Evolutionary conservation across 2,888 invertebrate species (phyloP).

Genomic region (Synergus itoensis): DNA sequence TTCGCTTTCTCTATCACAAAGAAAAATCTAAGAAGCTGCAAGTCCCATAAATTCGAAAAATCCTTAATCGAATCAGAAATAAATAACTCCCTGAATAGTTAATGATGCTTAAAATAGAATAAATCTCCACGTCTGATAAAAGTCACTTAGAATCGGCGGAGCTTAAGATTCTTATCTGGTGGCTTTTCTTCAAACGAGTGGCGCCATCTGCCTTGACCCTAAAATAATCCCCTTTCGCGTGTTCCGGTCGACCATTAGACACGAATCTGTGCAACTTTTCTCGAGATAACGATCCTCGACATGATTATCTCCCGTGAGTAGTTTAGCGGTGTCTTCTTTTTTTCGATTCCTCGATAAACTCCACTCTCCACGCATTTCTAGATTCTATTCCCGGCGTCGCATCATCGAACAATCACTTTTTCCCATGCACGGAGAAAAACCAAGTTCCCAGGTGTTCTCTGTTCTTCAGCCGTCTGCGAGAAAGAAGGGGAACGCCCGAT

Average conservation of each 20-base stretch:
- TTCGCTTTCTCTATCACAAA: not conserved
- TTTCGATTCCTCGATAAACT: conserved; percentile 9
- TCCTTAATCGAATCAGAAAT: conserved; percentile 13
- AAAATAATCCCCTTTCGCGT: conserved; percentile 21
- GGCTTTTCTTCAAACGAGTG: not conserved
- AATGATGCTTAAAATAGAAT: conserved; percentile 1
- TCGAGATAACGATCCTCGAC: conserved; percentile 15
- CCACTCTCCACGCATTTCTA: conserved; percentile 26
- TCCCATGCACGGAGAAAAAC: conserved; percentile 45
- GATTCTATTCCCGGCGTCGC: conserved; percentile 52
- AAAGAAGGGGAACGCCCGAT: conserved; percentile 62
- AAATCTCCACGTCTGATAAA: conserved; percentile 1
- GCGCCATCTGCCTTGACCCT: conserved; percentile 39
- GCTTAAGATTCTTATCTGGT: conserved; percentile 12
- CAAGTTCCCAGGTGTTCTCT: conserved; percentile 16
- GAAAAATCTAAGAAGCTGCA: not conserved
- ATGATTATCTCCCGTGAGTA: conserved; percentile 3
- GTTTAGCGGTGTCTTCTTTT: conserved; percentile 9
- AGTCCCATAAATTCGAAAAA: conserved; percentile 7
- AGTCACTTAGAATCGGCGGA: conserved; percentile 13
- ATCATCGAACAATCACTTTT: conserved; percentile 54
- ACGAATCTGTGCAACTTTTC: not conserved
- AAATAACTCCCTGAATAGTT: conserved; percentile 7
- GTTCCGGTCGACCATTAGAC: conserved; percentile 30
- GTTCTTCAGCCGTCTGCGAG: not conserved